These are phyloP conservation scores for Suncus etruscus DNA, from an alignment of 2,113 vertebrate species.

Conservation along the genomic window DNA sequence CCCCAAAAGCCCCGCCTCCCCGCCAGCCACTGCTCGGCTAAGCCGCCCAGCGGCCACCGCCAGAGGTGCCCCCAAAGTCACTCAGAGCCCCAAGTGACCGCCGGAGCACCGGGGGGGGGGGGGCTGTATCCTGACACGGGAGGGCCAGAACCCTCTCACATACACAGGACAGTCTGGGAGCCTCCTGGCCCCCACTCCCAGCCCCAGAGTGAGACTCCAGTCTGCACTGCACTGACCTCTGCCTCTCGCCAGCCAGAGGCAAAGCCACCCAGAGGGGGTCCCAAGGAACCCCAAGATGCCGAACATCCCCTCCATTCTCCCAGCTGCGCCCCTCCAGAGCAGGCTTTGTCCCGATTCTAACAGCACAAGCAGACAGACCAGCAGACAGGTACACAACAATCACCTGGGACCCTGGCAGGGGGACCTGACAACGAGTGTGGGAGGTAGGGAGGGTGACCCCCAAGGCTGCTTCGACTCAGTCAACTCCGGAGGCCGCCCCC, in stretches of 20 bases:
- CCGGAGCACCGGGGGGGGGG: too few species aligned
- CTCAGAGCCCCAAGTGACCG: too few species aligned
- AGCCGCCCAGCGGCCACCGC: too few species aligned
- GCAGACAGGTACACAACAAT: constrained; percentile 34
- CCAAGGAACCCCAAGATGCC: not conserved
- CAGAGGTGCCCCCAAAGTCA: too few species aligned
- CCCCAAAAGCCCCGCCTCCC: not conserved
- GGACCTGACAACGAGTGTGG: too few species aligned
- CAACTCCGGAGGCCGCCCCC: constrained; percentile 43
- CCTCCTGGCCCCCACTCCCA: not conserved
- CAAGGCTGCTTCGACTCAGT: not conserved
- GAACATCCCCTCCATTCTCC: not conserved
- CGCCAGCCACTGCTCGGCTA: not conserved
- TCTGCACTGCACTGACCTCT: constrained; percentile 5
- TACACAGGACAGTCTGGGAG: not conserved
- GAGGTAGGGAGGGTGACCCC: not conserved
- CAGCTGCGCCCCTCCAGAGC: not conserved
- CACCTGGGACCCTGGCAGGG: not conserved
- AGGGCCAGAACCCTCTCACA: not conserved
- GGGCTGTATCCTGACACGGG: not conserved
- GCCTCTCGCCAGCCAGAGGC: not conserved
- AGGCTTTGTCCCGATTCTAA: not conserved
- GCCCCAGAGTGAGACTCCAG: not conserved
- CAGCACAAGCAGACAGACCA: not conserved
- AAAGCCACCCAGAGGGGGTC: not conserved